A percentile compares a stretch with the other conserved stretches of the same genome.
Conservation (phyloP, 2,113 vertebrate species). For the Nerophis ophidion region DNA sequence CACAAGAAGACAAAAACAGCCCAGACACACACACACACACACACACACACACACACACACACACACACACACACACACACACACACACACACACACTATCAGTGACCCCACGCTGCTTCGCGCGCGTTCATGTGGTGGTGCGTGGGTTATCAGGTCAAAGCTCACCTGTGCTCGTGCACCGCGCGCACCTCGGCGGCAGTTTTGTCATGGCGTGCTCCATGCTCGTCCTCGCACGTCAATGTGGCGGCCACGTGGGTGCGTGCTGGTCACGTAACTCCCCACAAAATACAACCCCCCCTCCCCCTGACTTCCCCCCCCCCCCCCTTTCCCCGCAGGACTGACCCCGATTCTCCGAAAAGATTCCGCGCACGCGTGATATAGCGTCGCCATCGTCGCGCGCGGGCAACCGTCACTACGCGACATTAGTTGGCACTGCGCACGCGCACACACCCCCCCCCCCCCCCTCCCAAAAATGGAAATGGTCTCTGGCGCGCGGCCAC, state of each 20-base stretch:
- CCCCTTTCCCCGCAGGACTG: not conserved
- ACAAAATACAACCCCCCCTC: not conserved
- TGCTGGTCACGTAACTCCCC: not conserved
- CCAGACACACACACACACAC: too few relatives aligned
- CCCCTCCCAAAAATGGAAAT: not conserved
- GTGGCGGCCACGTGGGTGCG: slow-evolving; percentile 11
- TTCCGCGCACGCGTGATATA: not conserved
- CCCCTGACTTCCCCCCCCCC: accelerated
- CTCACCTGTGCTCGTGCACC: slow-evolving; percentile 61
- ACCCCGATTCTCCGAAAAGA: not conserved
- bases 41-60: not conserved
- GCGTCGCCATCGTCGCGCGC: too few relatives aligned
- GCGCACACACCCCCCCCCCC: too few relatives aligned
- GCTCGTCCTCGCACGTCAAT: too few relatives aligned
- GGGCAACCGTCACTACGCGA: not conserved
- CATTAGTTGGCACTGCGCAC: not conserved
- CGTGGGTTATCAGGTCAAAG: not conserved
- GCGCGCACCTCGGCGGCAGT: slow-evolving; percentile 16
- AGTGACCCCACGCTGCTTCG: not conserved
- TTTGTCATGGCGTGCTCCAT: not conserved
- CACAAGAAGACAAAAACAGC: too few relatives aligned
- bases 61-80: not conserved
- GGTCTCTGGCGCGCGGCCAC: not conserved
- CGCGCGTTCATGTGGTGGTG: not conserved
- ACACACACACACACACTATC: not conserved